Evolutionary conservation across 1,140 invertebrate species (phyloP).

Genomic region (Nephila pilipes): DNA sequence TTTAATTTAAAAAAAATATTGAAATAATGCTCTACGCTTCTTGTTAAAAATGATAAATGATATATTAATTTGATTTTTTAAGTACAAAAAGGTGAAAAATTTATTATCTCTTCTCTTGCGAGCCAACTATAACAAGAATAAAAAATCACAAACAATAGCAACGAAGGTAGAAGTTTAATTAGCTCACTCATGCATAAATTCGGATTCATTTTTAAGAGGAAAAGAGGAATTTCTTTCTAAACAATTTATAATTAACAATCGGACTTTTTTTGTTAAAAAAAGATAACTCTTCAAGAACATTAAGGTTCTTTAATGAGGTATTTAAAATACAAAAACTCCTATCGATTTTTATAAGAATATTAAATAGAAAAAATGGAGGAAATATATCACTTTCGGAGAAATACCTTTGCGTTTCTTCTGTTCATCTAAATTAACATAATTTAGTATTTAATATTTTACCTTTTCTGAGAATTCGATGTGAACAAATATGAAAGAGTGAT

Average conservation of each 20-base stretch:
- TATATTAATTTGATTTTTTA: too few relatives aligned
- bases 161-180: neutral
- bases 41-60: too few relatives aligned
- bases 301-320: neutral
- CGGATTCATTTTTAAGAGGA: neutral
- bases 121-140: neutral
- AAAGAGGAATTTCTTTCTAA: neutral
- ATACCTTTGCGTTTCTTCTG: neutral
- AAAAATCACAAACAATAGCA: neutral
- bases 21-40: too few relatives aligned
- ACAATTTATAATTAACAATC: conserved; percentile 13
- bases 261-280: neutral
- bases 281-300: neutral
- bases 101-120: too few relatives aligned
- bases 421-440: neutral
- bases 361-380: neutral
- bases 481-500: neutral
- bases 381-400: neutral
- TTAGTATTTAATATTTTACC: neutral
- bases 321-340: neutral
- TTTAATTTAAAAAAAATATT: too few relatives aligned
- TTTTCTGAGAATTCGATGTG: neutral
- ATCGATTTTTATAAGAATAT: neutral
- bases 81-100: too few relatives aligned
- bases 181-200: neutral